Conservation (phyloP, 2,797 vertebrate genomes). For the Ctenopoma kingsleyae region DNA sequence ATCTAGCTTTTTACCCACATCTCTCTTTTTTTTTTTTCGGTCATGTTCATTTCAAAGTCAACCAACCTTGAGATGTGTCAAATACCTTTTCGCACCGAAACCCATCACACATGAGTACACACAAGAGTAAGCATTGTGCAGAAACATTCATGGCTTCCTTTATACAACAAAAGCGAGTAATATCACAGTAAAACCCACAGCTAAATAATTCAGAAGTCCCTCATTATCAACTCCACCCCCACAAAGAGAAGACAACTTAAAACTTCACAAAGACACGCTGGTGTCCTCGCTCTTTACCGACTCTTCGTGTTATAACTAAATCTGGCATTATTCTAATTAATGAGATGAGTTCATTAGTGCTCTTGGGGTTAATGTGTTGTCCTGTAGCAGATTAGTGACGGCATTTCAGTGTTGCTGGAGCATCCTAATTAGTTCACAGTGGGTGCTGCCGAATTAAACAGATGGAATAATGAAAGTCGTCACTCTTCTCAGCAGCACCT, state of each 20-base stretch:
- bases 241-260: constrained; percentile 46
- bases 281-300: constrained; percentile 49
- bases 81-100: not conserved
- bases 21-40: constrained; percentile 21
- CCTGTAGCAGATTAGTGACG: constrained; percentile 71
- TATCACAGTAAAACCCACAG: constrained; percentile 3
- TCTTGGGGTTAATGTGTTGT: constrained; percentile 77
- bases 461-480: constrained; percentile 73
- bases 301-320: constrained; percentile 40
- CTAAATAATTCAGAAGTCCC: constrained; percentile 59
- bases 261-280: constrained; percentile 58
- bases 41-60: constrained; percentile 50
- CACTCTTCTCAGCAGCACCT: constrained; percentile 67
- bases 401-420: constrained; percentile 54
- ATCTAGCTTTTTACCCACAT: constrained; percentile 6
- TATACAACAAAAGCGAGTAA: not conserved
- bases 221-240: constrained; percentile 37
- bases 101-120: constrained; percentile 2
- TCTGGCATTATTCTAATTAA: constrained; percentile 74
- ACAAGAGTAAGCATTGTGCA: not conserved
- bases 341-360: constrained; percentile 74
- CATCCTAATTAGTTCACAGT: constrained; percentile 80
- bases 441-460: constrained; percentile 63
- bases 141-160: not conserved
- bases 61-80: constrained; percentile 14